Conservation (phyloP, 2,888 invertebrate genomes). For the Pachymerium ferrugineum region DNA sequence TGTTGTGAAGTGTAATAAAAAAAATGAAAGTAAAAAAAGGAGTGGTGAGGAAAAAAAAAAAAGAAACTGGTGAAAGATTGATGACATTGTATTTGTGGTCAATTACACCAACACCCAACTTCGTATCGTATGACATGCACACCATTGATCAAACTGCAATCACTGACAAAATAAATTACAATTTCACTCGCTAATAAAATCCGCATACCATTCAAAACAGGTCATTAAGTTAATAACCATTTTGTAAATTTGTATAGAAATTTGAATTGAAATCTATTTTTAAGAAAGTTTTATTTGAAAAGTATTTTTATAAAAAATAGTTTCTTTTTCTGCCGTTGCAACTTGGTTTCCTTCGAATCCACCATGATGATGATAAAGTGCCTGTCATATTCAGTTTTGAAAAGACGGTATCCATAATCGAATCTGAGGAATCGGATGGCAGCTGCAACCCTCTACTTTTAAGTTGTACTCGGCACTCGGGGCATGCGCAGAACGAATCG, state of each 20-base stretch:
- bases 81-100: slow-evolving; percentile 13
- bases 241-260: neutral
- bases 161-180: slow-evolving; percentile 4
- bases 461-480: neutral
- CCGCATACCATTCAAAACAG: neutral
- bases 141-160: slow-evolving; percentile 3
- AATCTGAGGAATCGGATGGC: slow-evolving; percentile 4
- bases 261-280: too few species aligned
- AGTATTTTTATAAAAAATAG: neutral
- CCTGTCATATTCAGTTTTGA: slow-evolving; percentile 13
- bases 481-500: neutral
- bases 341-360: neutral
- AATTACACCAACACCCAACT: slow-evolving; percentile 3
- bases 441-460: neutral
- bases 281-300: neutral
- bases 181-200: neutral
- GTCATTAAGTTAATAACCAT: neutral
- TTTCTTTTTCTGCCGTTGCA: neutral
- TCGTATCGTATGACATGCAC: neutral
- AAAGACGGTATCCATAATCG: slow-evolving; percentile 9
- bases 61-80: neutral
- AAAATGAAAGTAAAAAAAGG: too few species aligned
- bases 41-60: neutral
- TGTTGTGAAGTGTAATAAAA: neutral
- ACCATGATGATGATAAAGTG: slow-evolving; percentile 3